phyloP scores from a whole-genome alignment of 2,888 invertebrate genomes.

The Ophion ellenae region DNA sequence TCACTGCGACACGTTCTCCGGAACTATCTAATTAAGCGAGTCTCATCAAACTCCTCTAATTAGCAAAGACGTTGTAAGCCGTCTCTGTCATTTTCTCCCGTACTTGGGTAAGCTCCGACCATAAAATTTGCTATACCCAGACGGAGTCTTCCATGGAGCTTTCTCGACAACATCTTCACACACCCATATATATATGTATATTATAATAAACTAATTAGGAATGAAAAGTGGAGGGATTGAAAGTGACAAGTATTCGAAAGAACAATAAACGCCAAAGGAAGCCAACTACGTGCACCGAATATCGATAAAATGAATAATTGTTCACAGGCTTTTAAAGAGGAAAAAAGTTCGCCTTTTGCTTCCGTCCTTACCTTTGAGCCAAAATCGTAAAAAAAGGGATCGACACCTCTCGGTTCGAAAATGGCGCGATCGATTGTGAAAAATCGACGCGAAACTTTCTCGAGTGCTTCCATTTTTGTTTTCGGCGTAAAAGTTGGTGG shows the following conservation, averaged over 20 bases:
- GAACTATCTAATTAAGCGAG: conserved; percentile 52
- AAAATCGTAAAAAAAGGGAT: conserved; percentile 3
- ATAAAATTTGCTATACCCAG: conserved; percentile 10
- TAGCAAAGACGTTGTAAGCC: conserved; percentile 51
- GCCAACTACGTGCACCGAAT: too few species aligned
- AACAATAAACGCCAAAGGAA: too few species aligned
- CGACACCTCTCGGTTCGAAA: not conserved
- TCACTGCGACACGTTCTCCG: conserved; percentile 8
- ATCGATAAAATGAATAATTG: not conserved
- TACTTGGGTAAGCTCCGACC: conserved; percentile 41
- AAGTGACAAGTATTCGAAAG: too few species aligned
- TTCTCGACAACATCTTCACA: too few species aligned
- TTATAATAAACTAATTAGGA: too few species aligned
- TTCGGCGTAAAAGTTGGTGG: conserved; percentile 34
- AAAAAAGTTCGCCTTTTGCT: too few species aligned
- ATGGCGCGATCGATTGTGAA: conserved; percentile 21
- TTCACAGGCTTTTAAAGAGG: too few species aligned
- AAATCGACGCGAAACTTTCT: conserved; percentile 29
- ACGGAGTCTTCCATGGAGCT: conserved; percentile 18
- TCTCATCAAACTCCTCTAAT: conserved; percentile 56
- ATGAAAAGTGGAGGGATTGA: not conserved
- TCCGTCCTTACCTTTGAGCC: not conserved
- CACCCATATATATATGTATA: too few species aligned
- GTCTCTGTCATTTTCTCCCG: conserved; percentile 17
- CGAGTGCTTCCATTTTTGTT: conserved; percentile 60